Conservation (phyloP, 2,888 invertebrate species). For the Ochropacha duplaris region DNA sequence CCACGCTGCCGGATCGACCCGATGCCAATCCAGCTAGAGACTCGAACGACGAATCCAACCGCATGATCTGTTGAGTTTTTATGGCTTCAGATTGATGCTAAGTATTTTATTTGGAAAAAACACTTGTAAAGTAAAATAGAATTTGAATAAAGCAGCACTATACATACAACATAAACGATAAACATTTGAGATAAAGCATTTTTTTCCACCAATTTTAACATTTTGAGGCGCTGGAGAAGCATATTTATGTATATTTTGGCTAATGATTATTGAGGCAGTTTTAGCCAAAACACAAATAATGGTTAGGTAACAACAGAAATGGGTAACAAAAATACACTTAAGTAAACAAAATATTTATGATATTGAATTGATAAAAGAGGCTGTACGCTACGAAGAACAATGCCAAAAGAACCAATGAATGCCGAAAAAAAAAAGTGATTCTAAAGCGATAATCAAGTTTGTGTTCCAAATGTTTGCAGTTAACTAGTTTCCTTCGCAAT, state of each 20-base stretch:
- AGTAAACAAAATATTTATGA: neutral
- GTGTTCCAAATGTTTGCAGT: neutral
- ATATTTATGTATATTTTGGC: neutral
- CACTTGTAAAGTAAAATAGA: neutral
- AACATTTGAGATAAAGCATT: neutral
- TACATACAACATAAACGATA: neutral
- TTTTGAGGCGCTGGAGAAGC: neutral
- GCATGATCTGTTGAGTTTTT: slow-evolving; percentile 85
- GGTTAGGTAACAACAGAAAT: neutral
- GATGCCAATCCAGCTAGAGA: slow-evolving; percentile 86
- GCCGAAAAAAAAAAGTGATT: neutral
- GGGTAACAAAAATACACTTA: neutral
- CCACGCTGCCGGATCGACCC: slow-evolving; percentile 92
- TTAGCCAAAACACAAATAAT: too few relatives aligned
- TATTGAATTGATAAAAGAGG: neutral
- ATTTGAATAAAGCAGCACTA: neutral
- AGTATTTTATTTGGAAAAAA: neutral
- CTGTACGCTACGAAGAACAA: neutral
- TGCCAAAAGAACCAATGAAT: neutral
- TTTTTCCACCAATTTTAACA: neutral
- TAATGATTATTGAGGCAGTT: neutral
- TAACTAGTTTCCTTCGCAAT: neutral
- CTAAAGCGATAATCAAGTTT: neutral
- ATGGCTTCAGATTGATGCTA: slow-evolving; percentile 1
- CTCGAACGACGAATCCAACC: slow-evolving; percentile 91